A percentile compares a stretch with the other conserved stretches of the same genome.
Conservation (phyloP, 2,797 vertebrate species). For the Florisuga fusca region DNA sequence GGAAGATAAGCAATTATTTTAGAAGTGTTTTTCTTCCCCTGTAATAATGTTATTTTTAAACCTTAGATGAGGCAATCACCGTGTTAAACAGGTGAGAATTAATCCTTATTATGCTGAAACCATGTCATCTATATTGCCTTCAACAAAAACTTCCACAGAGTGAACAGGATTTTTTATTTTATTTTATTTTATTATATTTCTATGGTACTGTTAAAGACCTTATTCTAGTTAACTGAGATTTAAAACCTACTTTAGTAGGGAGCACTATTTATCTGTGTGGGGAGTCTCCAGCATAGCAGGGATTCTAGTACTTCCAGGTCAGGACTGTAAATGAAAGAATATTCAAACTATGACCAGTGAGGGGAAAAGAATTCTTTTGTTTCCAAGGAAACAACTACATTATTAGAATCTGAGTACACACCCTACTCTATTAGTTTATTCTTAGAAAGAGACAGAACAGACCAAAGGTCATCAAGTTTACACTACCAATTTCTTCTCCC, state of each 20-base stretch:
- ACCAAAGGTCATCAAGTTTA: neutral
- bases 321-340: neutral
- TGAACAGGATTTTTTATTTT: neutral
- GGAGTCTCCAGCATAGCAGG: neutral
- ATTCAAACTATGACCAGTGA: neutral
- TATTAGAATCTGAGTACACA: neutral
- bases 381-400: neutral
- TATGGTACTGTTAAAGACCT: neutral
- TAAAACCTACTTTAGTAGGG: neutral
- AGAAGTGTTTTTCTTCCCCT: neutral
- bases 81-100: neutral
- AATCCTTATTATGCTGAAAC: neutral
- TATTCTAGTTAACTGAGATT: neutral
- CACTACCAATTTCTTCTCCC: neutral
- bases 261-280: neutral
- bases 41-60: neutral
- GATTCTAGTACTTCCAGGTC: neutral
- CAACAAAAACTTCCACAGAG: neutral
- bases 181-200: neutral
- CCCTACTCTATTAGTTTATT: neutral
- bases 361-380: neutral
- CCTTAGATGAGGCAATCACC: neutral
- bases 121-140: neutral
- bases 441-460: too few relatives aligned
- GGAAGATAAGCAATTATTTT: neutral